Conservation (phyloP, 1,140 invertebrate genomes). For the Pseudachorutes palmiensis region DNA sequence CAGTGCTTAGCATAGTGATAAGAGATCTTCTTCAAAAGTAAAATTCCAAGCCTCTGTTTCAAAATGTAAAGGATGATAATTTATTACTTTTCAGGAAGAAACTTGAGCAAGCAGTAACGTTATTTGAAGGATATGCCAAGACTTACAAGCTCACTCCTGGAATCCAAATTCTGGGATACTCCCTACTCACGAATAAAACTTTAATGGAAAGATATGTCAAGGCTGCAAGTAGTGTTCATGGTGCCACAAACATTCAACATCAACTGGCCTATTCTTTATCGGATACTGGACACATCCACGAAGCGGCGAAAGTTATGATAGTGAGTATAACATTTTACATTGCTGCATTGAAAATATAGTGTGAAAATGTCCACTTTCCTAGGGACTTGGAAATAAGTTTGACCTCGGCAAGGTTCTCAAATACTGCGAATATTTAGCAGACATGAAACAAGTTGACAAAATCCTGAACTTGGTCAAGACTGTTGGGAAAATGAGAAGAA, state of each 20-base stretch:
- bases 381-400: constrained; percentile 12
- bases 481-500: constrained; percentile 8
- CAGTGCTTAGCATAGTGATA: constrained; percentile 17
- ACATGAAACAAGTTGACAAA: neutral
- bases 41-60: neutral
- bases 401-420: neutral
- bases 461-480: constrained; percentile 18
- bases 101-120: neutral
- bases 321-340: neutral
- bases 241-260: constrained; percentile 5
- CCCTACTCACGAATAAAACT: constrained; percentile 9
- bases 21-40: constrained; percentile 11
- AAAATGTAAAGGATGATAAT: neutral
- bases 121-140: constrained; percentile 14
- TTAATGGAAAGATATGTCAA: constrained; percentile 14
- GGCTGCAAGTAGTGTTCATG: neutral
- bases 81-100: constrained; percentile 6
- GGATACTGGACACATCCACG: constrained; percentile 19
- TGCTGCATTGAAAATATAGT: neutral
- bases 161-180: constrained; percentile 16
- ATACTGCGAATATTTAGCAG: constrained; percentile 5
- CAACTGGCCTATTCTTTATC: constrained; percentile 15
- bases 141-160: constrained; percentile 15
- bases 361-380: no score
- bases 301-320: constrained; percentile 5